Conservation (phyloP, 2,888 invertebrate genomes). For the Hemicrepidius hirtus region DNA sequence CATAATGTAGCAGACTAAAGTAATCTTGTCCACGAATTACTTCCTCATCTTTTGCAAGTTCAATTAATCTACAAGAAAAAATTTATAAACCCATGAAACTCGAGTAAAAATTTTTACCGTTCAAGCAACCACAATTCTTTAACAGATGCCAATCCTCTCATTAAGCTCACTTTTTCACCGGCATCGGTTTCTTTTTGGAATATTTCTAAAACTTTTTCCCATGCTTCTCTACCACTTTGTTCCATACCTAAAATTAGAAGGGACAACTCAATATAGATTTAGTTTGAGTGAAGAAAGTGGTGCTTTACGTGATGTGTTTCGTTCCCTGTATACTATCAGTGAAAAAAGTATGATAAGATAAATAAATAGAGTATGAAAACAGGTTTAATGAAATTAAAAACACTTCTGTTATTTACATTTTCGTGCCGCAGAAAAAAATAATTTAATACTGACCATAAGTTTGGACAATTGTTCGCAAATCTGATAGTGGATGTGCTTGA, state of each 20-base stretch:
- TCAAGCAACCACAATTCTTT: slow-evolving; percentile 79
- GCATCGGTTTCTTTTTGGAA: slow-evolving; percentile 85
- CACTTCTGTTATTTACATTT: no score
- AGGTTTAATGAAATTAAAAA: no score
- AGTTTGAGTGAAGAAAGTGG: no score
- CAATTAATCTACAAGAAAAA: slow-evolving; percentile 78
- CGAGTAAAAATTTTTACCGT: slow-evolving; percentile 73
- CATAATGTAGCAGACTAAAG: slow-evolving; percentile 79
- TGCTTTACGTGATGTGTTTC: no score
- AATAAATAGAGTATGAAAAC: no score
- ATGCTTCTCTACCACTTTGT: slow-evolving; percentile 77
- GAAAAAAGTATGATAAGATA: no score
- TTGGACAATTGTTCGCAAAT: slow-evolving; percentile 80
- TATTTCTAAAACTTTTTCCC: slow-evolving; percentile 84
- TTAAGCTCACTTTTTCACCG: slow-evolving; percentile 84
- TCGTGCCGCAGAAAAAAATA: no score
- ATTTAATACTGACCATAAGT: slow-evolving; percentile 77
- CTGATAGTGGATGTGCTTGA: slow-evolving; percentile 72
- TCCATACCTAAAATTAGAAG: slow-evolving; percentile 76
- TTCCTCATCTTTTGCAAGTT: slow-evolving; percentile 74
- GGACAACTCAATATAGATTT: no score
- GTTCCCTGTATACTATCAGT: no score
- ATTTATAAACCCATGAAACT: neutral
- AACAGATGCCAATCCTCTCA: slow-evolving; percentile 82
- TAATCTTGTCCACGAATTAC: slow-evolving; percentile 91